phyloP scores from a whole-genome alignment of 2,888 invertebrate genomes.

The Noctua fimbriata region DNA sequence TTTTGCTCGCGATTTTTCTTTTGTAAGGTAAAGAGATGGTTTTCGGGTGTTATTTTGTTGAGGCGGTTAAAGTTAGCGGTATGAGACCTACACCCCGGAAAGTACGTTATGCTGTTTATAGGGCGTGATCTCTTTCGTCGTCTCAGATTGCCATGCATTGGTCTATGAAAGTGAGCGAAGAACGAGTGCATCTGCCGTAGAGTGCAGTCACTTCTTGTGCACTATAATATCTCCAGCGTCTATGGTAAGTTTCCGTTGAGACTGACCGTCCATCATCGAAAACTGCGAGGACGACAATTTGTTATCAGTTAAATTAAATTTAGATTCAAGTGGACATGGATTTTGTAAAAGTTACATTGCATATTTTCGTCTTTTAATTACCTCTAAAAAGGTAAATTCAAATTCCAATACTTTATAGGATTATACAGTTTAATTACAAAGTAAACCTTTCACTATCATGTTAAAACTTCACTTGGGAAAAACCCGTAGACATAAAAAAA shows the following conservation, averaged over 20 bases:
- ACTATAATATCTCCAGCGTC: neutral
- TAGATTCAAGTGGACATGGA: neutral
- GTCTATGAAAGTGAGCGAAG: neutral
- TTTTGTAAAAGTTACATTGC: neutral
- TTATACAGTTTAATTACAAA: neutral
- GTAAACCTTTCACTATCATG: neutral
- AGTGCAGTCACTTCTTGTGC: neutral
- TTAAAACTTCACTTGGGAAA: conserved; percentile 11
- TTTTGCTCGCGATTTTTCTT: neutral
- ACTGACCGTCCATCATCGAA: neutral
- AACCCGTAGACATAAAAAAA: conserved; percentile 19
- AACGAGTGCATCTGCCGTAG: neutral
- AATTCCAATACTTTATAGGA: neutral
- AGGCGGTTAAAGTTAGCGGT: neutral
- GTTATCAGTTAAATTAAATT: neutral
- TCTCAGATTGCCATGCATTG: neutral
- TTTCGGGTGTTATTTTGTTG: too few species aligned
- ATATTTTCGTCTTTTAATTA: neutral
- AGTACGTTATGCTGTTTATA: neutral
- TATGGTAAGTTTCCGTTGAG: neutral
- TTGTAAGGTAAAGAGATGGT: neutral
- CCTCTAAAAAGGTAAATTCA: neutral
- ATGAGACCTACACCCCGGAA: neutral
- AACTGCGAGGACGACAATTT: neutral
- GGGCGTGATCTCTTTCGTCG: neutral